Percentiles rank a stretch among this genome's conserved stretches.
phyloP scores from a whole-genome alignment of 1,140 invertebrate genomes.

The Popillia japonica region DNA sequence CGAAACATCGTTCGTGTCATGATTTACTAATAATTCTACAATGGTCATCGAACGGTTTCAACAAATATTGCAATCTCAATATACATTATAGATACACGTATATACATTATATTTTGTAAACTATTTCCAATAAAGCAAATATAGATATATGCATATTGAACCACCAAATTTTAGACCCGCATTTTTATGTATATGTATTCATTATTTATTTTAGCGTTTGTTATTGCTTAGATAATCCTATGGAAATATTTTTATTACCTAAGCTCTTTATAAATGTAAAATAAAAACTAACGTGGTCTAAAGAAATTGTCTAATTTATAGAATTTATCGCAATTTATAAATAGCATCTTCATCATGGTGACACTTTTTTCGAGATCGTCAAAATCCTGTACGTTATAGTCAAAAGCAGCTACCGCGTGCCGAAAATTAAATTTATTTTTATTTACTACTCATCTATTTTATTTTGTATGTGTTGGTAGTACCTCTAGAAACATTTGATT shows the following conservation, averaged over 20 bases:
- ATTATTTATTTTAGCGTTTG: constrained; percentile 14
- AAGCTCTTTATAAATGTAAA: background rate
- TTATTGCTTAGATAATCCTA: constrained; percentile 37
- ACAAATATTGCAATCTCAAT: constrained; percentile 23
- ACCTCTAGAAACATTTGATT: no score
- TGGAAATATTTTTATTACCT: constrained; percentile 13
- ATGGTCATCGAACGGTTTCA: constrained; percentile 14
- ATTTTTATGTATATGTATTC: constrained; percentile 15
- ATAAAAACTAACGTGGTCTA: background rate
- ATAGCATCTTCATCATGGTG: no score
- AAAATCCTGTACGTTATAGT: no score
- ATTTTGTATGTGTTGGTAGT: no score
- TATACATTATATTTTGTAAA: constrained; percentile 8
- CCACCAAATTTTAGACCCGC: constrained; percentile 21
- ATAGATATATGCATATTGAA: constrained; percentile 16
- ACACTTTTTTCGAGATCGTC: no score
- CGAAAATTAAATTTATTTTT: no score
- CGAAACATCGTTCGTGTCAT: background rate
- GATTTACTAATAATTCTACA: background rate
- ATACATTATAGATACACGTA: constrained; percentile 16
- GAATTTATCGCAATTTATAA: background rate
- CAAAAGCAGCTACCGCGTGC: no score
- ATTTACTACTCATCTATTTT: no score
- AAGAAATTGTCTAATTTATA: background rate
- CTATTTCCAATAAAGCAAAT: constrained; percentile 27